phyloP scores from a whole-genome alignment of 2,888 invertebrate species.

The Phoenoteleia sp. region DNA sequence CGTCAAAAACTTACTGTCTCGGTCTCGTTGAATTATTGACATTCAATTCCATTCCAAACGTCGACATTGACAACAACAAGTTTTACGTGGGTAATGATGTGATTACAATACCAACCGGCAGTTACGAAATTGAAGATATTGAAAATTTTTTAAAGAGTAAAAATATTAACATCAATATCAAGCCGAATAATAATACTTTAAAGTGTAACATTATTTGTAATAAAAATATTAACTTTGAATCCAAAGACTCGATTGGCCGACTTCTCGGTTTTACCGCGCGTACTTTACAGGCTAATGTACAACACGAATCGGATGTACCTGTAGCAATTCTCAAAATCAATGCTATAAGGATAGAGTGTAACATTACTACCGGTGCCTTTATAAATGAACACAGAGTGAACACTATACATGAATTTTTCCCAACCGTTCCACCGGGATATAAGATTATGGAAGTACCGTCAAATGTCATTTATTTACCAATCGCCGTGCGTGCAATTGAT shows the following conservation, averaged over 20 bases:
- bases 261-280: conserved; percentile 43
- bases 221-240: conserved; percentile 58
- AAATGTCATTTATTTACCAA: too few species aligned
- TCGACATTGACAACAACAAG: conserved; percentile 80
- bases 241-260: conserved; percentile 51
- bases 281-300: conserved; percentile 27
- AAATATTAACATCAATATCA: conserved; percentile 31
- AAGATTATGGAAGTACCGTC: too few species aligned
- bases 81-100: conserved; percentile 73
- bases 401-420: conserved; percentile 58
- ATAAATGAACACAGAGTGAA: conserved; percentile 31
- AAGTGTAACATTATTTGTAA: conserved; percentile 57
- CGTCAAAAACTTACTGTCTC: conserved; percentile 73
- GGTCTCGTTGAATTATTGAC: conserved; percentile 31
- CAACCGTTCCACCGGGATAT: too few species aligned
- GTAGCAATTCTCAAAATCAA: conserved; percentile 48
- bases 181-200: conserved; percentile 66
- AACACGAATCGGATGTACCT: conserved; percentile 22
- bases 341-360: conserved; percentile 52
- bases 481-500: too few species aligned
- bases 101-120: conserved; percentile 77
- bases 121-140: conserved; percentile 81
- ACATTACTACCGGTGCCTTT: conserved; percentile 44
- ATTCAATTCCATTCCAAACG: conserved; percentile 81
- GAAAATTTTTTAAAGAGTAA: conserved; percentile 67